These are phyloP conservation scores for Leptinotarsa defecta DNA, from an alignment of 1,140 invertebrate genomes.

Conservation along the genomic window DNA sequence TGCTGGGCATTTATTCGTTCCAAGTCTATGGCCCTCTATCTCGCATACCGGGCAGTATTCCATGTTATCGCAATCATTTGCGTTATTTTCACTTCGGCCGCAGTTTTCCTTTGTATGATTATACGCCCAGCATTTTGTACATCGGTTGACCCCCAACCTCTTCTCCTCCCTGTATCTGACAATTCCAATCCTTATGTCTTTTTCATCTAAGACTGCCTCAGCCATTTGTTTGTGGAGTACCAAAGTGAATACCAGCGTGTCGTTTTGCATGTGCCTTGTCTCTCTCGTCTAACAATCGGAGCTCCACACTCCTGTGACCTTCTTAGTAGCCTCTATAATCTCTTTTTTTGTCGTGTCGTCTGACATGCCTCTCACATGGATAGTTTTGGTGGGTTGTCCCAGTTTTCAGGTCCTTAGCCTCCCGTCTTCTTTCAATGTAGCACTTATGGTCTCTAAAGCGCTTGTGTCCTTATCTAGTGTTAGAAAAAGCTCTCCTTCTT, in stretches of 20 bases:
- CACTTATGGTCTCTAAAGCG: too few relatives aligned
- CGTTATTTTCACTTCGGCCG: neutral
- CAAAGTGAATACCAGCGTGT: neutral
- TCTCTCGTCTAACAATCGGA: neutral
- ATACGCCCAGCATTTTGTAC: neutral
- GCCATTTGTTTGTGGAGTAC: neutral
- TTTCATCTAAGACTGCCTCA: too few relatives aligned
- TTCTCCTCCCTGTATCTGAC: neutral
- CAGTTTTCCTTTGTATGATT: neutral
- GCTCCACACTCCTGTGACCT: neutral
- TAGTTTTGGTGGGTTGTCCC: neutral
- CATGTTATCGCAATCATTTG: neutral
- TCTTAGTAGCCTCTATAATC: neutral
- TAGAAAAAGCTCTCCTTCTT: too few relatives aligned
- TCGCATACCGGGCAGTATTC: neutral
- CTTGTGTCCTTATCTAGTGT: too few relatives aligned
- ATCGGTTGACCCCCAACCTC: neutral
- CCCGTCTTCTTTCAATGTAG: too few relatives aligned
- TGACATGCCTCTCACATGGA: neutral
- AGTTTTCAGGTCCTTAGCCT: too few relatives aligned
- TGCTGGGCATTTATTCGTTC: neutral
- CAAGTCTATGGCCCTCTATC: neutral
- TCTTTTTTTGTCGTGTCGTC: neutral
- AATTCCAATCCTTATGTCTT: neutral
- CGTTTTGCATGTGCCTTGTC: neutral